A percentile compares a stretch with the other conserved stretches of the same genome.
Evolutionary conservation across 2,113 vertebrate species (phyloP).

Genomic region (Mustela nigripes): DNA sequence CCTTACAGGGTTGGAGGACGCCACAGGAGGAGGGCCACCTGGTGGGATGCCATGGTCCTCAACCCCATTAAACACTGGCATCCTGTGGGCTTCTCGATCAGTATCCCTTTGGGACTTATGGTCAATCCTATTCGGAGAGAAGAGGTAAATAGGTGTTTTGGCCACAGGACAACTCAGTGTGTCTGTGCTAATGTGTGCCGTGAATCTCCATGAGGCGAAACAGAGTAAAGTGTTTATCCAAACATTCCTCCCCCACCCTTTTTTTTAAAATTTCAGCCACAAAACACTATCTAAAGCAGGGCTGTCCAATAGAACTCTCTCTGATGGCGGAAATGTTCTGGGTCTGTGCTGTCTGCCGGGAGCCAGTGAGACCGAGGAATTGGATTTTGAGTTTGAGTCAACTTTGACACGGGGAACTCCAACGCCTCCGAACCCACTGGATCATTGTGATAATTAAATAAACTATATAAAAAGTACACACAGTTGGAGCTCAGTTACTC

Average conservation of each 20-base stretch:
- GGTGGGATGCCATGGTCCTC: not conserved
- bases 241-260: not conserved
- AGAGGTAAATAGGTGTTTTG: not conserved
- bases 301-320: not conserved
- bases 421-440: too few relatives aligned
- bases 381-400: conserved; percentile 7
- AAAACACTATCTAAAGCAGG: not conserved
- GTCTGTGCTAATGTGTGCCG: not conserved
- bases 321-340: fast-evolving
- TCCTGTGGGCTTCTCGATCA: not conserved
- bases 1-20: not conserved
- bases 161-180: not conserved
- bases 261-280: not conserved
- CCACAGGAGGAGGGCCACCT: fast-evolving
- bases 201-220: not conserved
- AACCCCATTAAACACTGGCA: not conserved
- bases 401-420: not conserved
- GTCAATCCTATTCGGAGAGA: not conserved
- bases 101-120: not conserved
- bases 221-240: not conserved
- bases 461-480: not conserved
- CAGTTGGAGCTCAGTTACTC: not conserved
- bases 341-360: fast-evolving
- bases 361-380: not conserved
- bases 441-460: not conserved